Base-by-base conservation (phyloP, 1,140 invertebrate species). In the Philopotamus ludificatus region DNA sequence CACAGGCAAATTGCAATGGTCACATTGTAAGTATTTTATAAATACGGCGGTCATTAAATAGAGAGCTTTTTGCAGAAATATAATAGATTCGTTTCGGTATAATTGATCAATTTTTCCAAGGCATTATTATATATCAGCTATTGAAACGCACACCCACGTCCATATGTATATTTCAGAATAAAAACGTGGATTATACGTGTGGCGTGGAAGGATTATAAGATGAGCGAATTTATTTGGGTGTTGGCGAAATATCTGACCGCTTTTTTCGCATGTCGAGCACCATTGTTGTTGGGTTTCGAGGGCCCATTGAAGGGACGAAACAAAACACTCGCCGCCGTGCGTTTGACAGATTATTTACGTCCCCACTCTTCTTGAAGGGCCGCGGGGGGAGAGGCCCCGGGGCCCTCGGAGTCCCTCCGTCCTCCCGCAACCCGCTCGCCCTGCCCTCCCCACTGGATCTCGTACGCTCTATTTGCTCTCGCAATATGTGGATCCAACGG, bases 261-360 rank as follows among this genome's bases (percentile, higher is more conserved):
- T 55, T 69, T 69, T 68, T 65, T 65, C 63, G 51, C 66, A 16
- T 26, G 58, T 64, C 55, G 64, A 70, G 68, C 25, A 41, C 68
- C 57, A 66, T 70, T 70, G 63, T 65, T 53, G 44, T 62, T n/a
- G 45, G 18, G 45, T 21, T 42, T 65, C 45, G 63, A 59, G 67
- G 58, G 64, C 45, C 68, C 61, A 66, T 66, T 70, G 68, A 60
- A 66, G 68, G 57, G 60, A 28, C 64, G 55, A 70, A 70, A 70
- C 68, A 70, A 70, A 70, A 70, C 68, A 45, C 63, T 55, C 51
- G 54, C 39, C 51, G 53, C 15, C 44, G 54, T 70, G 68, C 55
- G 64, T 70, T 70, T 70, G 68, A 70, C 68, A 70, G 65, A 65
- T 70, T 70, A 63, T 63, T 63, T 63, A 63, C 62, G 62, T 63